These are phyloP conservation scores for Leptopilina syphax DNA, from an alignment of 2,888 invertebrate genomes.

Conservation along the genomic window DNA sequence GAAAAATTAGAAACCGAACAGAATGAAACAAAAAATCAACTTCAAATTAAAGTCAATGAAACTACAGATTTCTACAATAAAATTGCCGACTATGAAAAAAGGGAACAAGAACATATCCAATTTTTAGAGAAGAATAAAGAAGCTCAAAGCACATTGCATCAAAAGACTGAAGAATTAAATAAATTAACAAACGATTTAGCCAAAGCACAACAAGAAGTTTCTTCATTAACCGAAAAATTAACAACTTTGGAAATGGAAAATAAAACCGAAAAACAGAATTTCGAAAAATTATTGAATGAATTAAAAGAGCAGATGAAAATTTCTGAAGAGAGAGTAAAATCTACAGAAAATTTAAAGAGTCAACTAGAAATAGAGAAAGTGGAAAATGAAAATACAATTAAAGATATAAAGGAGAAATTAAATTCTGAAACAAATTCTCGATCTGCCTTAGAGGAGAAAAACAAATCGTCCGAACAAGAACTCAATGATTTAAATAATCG, in stretches of 20 bases:
- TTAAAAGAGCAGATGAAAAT: not conserved
- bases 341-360: conserved; percentile 46
- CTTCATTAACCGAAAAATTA: not conserved
- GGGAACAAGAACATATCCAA: conserved; percentile 58
- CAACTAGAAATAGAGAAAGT: conserved; percentile 49
- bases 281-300: conserved; percentile 1
- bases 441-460: conserved; percentile 46
- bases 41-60: conserved; percentile 58
- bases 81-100: conserved; percentile 53
- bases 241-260: not conserved
- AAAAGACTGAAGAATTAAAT: conserved; percentile 52
- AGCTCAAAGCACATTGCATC: conserved; percentile 41
- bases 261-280: not conserved
- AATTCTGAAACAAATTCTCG: conserved; percentile 49
- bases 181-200: conserved; percentile 54
- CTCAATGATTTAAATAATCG: conserved; percentile 56
- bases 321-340: conserved; percentile 46
- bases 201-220: conserved; percentile 58
- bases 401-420: conserved; percentile 53
- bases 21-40: conserved; percentile 58
- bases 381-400: conserved; percentile 45
- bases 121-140: conserved; percentile 51
- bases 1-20: conserved; percentile 60
- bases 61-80: conserved; percentile 54
- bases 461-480: conserved; percentile 52